Percentiles rank a stretch among this genome's conserved stretches.
These are phyloP conservation scores for Hydraecia micacea DNA, from an alignment of 2,888 invertebrate genomes.

Conservation along the genomic window DNA sequence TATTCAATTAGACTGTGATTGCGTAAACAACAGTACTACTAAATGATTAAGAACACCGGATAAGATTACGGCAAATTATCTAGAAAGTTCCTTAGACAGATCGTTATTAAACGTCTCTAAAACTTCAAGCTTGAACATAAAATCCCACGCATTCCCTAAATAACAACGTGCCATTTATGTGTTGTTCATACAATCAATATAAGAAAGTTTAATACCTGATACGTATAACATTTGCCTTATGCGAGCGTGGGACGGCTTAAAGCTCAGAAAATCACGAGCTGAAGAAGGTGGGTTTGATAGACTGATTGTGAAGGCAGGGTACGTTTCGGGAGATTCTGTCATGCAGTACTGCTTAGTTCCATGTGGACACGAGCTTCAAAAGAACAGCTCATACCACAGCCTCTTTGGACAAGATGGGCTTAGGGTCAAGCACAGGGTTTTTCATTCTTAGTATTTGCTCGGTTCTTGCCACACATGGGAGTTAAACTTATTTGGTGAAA, in stretches of 20 bases:
- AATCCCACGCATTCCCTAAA: conserved; percentile 58
- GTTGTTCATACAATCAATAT: conserved; percentile 32
- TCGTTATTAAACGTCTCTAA: conserved; percentile 27
- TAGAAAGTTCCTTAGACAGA: conserved; percentile 46
- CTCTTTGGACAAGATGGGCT: not conserved
- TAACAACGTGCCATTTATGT: conserved; percentile 37
- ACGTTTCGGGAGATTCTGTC: not conserved
- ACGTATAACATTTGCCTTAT: conserved; percentile 18
- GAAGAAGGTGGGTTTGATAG: not conserved
- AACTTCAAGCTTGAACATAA: conserved; percentile 29
- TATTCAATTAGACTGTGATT: conserved; percentile 7
- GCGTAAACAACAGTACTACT: conserved; percentile 2
- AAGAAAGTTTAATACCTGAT: conserved; percentile 43
- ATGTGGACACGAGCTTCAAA: not conserved
- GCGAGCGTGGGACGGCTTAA: conserved; percentile 25
- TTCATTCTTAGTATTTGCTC: not conserved
- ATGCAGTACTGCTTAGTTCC: not conserved
- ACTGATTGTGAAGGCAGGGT: not conserved
- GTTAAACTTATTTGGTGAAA: not conserved
- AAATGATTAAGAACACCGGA: conserved; percentile 35
- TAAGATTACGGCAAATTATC: conserved; percentile 22
- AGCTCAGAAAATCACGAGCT: not conserved
- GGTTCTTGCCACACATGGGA: not conserved
- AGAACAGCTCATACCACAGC: not conserved
- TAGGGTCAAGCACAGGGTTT: not conserved